Evolutionary conservation across 2,888 invertebrate species (phyloP).

Genomic region (Hipparchia sbordonii): DNA sequence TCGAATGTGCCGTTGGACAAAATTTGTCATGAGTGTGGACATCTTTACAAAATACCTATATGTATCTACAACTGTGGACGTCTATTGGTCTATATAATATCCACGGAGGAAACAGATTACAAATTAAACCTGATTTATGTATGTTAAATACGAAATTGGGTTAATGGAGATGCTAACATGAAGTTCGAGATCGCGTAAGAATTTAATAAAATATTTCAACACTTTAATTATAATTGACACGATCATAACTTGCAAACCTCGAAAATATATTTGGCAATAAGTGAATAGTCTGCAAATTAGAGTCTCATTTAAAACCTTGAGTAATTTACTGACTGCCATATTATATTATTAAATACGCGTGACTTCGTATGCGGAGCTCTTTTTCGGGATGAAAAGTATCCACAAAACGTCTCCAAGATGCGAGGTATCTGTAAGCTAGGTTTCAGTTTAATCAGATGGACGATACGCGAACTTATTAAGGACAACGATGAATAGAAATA

Average conservation of each 20-base stretch:
- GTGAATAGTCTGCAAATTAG: background rate
- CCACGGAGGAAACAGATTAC: background rate
- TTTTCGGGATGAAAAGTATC: too few relatives aligned
- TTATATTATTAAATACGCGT: too few relatives aligned
- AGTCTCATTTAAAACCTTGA: background rate
- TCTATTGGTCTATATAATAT: background rate
- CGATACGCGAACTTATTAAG: too few relatives aligned
- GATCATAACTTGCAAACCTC: background rate
- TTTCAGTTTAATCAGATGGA: too few relatives aligned
- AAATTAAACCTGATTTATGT: background rate
- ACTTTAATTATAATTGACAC: background rate
- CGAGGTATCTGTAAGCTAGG: too few relatives aligned
- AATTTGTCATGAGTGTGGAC: too few relatives aligned
- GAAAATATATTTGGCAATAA: background rate
- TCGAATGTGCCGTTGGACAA: too few relatives aligned
- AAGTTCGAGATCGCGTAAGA: constrained; percentile 4
- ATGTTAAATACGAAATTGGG: background rate
- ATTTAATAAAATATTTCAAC: constrained; percentile 1
- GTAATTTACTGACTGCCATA: too few relatives aligned
- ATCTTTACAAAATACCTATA: background rate
- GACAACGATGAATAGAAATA: too few relatives aligned
- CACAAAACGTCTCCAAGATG: too few relatives aligned
- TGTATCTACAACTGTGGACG: background rate
- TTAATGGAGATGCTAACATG: background rate
- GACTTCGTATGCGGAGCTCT: too few relatives aligned